These are phyloP conservation scores for Holacanthus passer DNA, from an alignment of 2,113 vertebrate genomes.

Conservation along the genomic window DNA sequence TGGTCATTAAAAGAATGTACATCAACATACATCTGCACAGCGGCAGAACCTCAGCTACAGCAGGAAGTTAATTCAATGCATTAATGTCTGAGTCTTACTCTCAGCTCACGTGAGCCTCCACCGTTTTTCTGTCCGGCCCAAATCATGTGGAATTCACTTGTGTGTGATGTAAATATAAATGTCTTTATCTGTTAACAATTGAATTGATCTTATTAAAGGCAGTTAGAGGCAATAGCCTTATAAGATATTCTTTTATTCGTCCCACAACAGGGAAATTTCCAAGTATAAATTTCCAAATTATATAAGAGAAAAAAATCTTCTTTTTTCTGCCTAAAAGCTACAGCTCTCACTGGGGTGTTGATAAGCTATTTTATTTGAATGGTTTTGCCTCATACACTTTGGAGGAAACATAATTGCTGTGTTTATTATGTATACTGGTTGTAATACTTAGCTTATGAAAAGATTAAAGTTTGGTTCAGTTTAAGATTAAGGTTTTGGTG, in stretches of 20 bases:
- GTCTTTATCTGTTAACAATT: background rate
- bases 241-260: no score
- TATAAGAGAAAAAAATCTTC: background rate
- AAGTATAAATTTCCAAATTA: no score
- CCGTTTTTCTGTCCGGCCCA: background rate
- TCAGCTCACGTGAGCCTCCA: background rate
- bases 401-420: background rate
- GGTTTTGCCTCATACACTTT: background rate
- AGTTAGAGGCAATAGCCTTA: background rate
- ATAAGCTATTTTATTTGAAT: background rate
- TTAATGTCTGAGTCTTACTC: background rate
- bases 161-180: no score
- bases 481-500: background rate
- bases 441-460: background rate
- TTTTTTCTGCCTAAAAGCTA: background rate
- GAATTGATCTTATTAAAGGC: background rate
- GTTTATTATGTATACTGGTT: background rate
- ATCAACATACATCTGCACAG: background rate
- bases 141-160: background rate
- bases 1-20: background rate
- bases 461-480: background rate
- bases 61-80: background rate
- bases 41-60: background rate
- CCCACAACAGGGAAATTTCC: no score
- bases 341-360: background rate